Conservation (phyloP, 2,113 vertebrate genomes). For the Protobothrops flavoviridis region DNA sequence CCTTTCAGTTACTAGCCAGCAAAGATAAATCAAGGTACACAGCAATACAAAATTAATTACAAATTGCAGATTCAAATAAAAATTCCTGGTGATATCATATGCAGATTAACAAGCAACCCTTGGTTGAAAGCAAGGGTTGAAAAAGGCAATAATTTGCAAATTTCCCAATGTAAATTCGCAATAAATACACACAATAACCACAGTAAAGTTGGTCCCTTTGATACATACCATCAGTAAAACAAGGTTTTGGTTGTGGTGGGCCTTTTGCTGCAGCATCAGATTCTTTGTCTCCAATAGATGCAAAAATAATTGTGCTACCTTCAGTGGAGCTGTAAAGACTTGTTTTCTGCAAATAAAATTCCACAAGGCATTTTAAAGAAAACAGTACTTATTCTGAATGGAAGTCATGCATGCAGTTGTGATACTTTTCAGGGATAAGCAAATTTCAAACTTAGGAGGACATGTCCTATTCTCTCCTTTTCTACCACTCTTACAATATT, state of each 20-base stretch:
- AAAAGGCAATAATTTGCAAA: not conserved
- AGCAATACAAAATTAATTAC: not conserved
- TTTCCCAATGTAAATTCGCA: not conserved
- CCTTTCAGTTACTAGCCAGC: not conserved
- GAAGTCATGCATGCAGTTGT: constrained; percentile 60
- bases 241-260: constrained; percentile 81
- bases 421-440: constrained; percentile 45
- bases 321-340: constrained; percentile 85
- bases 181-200: not conserved
- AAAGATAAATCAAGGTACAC: not conserved
- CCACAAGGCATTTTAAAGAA: constrained; percentile 41
- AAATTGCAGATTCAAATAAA: not conserved
- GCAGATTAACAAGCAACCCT: not conserved
- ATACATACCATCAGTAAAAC: constrained; percentile 85
- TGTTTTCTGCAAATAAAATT: constrained; percentile 73
- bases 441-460: constrained; percentile 28
- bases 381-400: not conserved
- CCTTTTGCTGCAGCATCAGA: constrained; percentile 77
- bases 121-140: not conserved
- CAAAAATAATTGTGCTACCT: constrained; percentile 89
- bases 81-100: not conserved
- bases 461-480: not conserved
- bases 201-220: constrained; percentile 8
- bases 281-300: constrained; percentile 75
- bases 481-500: not conserved